Conservation (phyloP, 1,140 invertebrate genomes). For the Homarus americanus region DNA sequence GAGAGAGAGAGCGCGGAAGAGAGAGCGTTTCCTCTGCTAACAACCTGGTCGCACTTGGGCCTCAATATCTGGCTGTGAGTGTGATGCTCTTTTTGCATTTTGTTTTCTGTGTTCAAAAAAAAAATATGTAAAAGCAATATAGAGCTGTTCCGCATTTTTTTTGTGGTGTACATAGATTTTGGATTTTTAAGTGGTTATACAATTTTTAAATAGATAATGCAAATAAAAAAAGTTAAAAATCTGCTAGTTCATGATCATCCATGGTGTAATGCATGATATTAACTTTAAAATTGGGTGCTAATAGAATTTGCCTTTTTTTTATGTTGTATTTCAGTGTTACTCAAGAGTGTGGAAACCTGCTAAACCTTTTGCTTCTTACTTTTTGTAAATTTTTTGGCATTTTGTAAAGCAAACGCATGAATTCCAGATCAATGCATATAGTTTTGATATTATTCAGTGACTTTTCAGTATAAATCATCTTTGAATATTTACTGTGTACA, state of each 20-base stretch:
- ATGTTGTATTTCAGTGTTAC: neutral
- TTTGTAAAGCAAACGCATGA: too few species aligned
- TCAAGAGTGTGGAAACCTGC: neutral
- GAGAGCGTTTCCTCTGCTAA: constrained; percentile 79
- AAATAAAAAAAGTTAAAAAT: too few species aligned
- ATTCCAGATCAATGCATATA: too few species aligned
- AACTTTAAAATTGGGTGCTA: neutral
- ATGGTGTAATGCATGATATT: neutral
- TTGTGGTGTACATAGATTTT: neutral
- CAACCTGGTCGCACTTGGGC: constrained; percentile 76
- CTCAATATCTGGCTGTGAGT: constrained; percentile 81
- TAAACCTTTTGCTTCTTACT: too few species aligned
- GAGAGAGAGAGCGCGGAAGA: constrained; percentile 67
- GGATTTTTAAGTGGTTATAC: neutral
- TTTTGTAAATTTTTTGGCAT: too few species aligned
- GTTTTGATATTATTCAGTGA: too few species aligned
- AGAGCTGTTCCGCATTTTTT: neutral
- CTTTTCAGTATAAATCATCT: too few species aligned
- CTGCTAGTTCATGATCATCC: neutral
- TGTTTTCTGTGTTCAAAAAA: neutral
- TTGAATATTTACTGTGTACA: too few species aligned
- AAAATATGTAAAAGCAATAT: neutral
- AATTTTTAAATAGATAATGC: neutral
- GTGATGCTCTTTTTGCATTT: constrained; percentile 37
- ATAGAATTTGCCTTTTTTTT: neutral